Percentiles rank a stretch among this genome's conserved stretches.
phyloP scores from a whole-genome alignment of 2,797 vertebrate species.

The Manis javanica region DNA sequence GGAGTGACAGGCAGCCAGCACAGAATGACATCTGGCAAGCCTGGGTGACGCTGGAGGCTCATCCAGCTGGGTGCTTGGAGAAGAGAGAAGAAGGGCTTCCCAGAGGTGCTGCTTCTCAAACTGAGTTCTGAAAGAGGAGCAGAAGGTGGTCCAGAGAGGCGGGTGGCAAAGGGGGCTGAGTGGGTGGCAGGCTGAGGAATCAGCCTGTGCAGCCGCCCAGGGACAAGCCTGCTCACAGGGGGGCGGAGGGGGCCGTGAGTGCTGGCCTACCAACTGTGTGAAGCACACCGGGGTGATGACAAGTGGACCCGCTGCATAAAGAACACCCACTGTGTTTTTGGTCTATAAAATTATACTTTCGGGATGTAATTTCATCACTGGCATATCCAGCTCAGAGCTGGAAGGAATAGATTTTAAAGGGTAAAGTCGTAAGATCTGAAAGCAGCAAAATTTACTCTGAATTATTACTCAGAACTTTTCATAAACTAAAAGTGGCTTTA shows the following conservation, averaged over 20 bases:
- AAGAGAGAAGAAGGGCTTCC: background rate
- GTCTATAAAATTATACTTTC: background rate
- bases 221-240: background rate
- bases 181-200: background rate
- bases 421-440: background rate
- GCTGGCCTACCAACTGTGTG: background rate
- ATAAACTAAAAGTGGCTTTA: background rate
- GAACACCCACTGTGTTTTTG: background rate
- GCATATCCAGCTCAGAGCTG: background rate
- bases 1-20: background rate
- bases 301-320: background rate
- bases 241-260: background rate
- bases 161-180: background rate
- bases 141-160: background rate
- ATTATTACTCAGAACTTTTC: constrained; percentile 3
- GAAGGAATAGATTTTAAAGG: background rate
- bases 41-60: background rate
- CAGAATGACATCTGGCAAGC: background rate
- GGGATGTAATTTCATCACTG: background rate
- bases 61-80: background rate
- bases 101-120: background rate
- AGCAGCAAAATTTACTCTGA: background rate
- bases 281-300: background rate
- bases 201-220: background rate
- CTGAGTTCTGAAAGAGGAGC: background rate